Percentiles rank a stretch among this genome's conserved stretches.
Conservation (phyloP, 1,140 invertebrate species). For the Drosophila insularis region DNA sequence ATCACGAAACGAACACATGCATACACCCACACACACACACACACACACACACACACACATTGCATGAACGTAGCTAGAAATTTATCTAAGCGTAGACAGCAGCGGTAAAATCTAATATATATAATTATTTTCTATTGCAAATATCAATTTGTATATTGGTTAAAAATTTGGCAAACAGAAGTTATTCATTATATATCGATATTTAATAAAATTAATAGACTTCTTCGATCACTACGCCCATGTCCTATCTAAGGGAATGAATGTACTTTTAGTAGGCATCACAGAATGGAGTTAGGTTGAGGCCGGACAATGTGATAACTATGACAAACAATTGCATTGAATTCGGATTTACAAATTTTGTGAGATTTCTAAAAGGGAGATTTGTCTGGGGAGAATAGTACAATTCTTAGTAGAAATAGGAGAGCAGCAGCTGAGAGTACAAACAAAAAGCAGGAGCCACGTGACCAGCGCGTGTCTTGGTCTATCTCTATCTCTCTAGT, state of each 20-base stretch:
- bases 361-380: neutral
- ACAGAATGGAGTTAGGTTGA: neutral
- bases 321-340: slow-evolving; percentile 12
- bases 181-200: too few species aligned
- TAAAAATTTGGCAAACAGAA: too few species aligned
- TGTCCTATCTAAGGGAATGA: neutral
- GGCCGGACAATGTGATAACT: slow-evolving; percentile 13
- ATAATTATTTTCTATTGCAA: too few species aligned
- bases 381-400: neutral
- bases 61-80: neutral
- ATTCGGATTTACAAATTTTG: neutral
- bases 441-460: neutral
- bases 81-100: neutral
- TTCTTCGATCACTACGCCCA: neutral
- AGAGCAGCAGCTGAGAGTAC: neutral
- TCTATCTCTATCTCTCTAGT: neutral
- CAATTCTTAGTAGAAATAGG: neutral
- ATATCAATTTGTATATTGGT: too few species aligned
- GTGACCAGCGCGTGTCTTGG: neutral
- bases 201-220: too few species aligned
- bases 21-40: too few species aligned
- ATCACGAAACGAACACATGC: slow-evolving; percentile 19
- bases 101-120: too few species aligned
- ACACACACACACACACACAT: neutral
- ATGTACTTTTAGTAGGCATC: neutral